phyloP scores from a whole-genome alignment of 1,140 invertebrate genomes.

The Plutomurus gul region DNA sequence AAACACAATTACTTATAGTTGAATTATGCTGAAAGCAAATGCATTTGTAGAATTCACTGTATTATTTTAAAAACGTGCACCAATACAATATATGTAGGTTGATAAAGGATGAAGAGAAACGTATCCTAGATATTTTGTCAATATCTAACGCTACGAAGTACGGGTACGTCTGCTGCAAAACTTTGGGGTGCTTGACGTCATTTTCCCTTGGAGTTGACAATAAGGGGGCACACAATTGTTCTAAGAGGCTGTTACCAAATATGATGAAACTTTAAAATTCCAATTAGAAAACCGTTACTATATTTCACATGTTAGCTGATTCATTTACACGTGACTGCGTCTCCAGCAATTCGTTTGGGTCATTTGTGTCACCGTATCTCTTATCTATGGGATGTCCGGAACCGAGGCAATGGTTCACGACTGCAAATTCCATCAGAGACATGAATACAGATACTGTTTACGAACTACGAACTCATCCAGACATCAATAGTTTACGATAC shows the following conservation, averaged over 20 bases:
- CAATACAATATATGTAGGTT: constrained; percentile 86
- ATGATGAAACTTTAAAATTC: too few relatives aligned
- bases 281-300: too few relatives aligned
- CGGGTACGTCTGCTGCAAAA: constrained; percentile 80
- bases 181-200: constrained; percentile 62
- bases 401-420: constrained; percentile 91
- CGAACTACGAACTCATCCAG: constrained; percentile 61
- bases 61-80: constrained; percentile 72
- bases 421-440: constrained; percentile 89
- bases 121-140: constrained; percentile 82
- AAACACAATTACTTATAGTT: too few relatives aligned
- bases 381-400: constrained; percentile 82
- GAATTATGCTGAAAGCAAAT: not conserved
- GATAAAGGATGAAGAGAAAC: constrained; percentile 86
- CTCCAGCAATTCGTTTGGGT: constrained; percentile 61
- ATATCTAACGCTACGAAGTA: constrained; percentile 84
- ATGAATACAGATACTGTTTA: constrained; percentile 92
- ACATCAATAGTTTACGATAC: constrained; percentile 62
- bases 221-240: constrained; percentile 60
- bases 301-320: not conserved
- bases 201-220: constrained; percentile 55
- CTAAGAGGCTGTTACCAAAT: constrained; percentile 56
- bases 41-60: not conserved
- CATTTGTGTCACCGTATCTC: constrained; percentile 80
- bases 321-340: not conserved